phyloP scores from a whole-genome alignment of 2,888 invertebrate species.

The Ornithoptera priamus region DNA sequence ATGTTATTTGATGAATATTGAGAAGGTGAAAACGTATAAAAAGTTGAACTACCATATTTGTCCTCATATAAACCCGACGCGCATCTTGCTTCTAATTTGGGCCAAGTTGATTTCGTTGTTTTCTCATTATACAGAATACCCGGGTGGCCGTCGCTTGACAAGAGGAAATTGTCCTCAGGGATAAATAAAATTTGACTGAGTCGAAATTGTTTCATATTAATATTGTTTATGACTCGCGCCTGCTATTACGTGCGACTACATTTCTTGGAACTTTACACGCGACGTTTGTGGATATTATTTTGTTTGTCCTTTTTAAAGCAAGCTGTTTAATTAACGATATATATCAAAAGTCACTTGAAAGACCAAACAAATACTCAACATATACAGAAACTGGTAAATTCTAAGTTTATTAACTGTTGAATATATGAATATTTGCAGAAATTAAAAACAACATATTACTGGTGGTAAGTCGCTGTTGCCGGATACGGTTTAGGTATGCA shows the following conservation, averaged over 20 bases:
- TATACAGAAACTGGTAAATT: not conserved
- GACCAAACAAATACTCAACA: not conserved
- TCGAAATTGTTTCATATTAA: slow-evolving; percentile 64
- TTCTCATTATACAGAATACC: slow-evolving; percentile 70
- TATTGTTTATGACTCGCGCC: slow-evolving; percentile 65
- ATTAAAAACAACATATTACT: too few species aligned
- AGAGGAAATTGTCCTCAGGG: slow-evolving; percentile 73
- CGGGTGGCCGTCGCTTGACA: slow-evolving; percentile 74
- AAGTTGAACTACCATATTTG: slow-evolving; percentile 29
- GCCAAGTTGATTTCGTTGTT: slow-evolving; percentile 69
- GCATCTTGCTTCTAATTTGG: slow-evolving; percentile 65
- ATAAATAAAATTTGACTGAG: slow-evolving; percentile 72
- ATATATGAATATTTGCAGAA: not conserved
- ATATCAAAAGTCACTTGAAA: slow-evolving; percentile 8
- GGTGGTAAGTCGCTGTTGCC: too few species aligned
- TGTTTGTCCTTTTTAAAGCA: slow-evolving; percentile 22
- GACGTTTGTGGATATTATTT: slow-evolving; percentile 30
- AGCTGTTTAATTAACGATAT: slow-evolving; percentile 29
- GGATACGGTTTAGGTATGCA: too few species aligned
- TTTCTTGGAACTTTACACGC: slow-evolving; percentile 31
- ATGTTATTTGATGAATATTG: not conserved
- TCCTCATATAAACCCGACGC: slow-evolving; percentile 56
- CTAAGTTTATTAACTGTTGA: not conserved
- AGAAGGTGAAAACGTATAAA: slow-evolving; percentile 13
- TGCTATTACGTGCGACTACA: slow-evolving; percentile 40